Conservation (phyloP, 2,888 invertebrate genomes). For the Drosophila kanekoi region DNA sequence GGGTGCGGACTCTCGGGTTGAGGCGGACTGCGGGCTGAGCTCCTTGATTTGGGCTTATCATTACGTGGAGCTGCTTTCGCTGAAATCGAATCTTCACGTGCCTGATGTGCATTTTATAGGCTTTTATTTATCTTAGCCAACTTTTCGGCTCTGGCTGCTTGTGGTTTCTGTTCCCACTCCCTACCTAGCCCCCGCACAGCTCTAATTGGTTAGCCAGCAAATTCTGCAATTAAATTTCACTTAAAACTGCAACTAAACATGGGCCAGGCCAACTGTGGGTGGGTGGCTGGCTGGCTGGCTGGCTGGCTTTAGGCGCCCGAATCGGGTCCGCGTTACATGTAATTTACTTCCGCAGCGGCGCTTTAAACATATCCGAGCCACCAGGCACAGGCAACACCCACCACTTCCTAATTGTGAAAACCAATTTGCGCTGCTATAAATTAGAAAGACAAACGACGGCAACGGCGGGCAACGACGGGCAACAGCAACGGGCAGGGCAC, state of each 20-base stretch:
- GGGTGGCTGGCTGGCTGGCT: not conserved
- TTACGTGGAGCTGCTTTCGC: conserved; percentile 24
- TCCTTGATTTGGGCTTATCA: conserved; percentile 32
- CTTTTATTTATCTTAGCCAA: not conserved
- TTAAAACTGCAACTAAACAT: conserved; percentile 71
- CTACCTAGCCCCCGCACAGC: too few relatives aligned
- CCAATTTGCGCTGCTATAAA: conserved; percentile 80
- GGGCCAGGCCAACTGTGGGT: not conserved
- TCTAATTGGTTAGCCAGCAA: conserved; percentile 64
- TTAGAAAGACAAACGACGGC: conserved; percentile 77
- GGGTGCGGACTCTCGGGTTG: too few relatives aligned
- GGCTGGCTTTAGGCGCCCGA: conserved; percentile 10
- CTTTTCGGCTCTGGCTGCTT: too few relatives aligned
- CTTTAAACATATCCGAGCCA: conserved; percentile 73
- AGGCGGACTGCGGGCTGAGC: too few relatives aligned
- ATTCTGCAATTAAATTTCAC: conserved; percentile 76
- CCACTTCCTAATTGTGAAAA: conserved; percentile 80
- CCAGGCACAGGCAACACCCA: conserved; percentile 70
- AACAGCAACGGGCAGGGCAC: conserved; percentile 17
- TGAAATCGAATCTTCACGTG: conserved; percentile 33
- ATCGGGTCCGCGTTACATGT: conserved; percentile 50
- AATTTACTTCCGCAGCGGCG: conserved; percentile 75
- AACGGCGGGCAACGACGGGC: conserved; percentile 11
- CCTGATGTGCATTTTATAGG: conserved; percentile 40
- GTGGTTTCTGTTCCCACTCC: too few relatives aligned